Percentiles rank a stretch among this genome's conserved stretches.
phyloP scores from a whole-genome alignment of 2,888 invertebrate species.

The Drosophila robusta region DNA sequence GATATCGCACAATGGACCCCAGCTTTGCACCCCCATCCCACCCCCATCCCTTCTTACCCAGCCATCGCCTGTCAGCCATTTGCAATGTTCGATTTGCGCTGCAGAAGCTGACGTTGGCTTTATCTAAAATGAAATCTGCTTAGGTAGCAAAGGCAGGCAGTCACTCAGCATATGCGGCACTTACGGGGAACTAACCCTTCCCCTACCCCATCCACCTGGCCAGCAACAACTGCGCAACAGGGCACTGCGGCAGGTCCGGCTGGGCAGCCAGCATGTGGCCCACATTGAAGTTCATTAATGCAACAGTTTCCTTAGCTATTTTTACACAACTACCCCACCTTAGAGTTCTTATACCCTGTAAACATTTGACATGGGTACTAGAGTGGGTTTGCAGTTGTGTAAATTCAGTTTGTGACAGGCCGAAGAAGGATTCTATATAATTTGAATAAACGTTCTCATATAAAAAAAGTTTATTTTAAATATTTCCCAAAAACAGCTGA shows the following conservation, averaged over 20 bases:
- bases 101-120: slow-evolving; percentile 66
- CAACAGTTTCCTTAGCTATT: slow-evolving; percentile 53
- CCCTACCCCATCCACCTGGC: background rate
- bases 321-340: slow-evolving; percentile 17
- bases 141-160: slow-evolving; percentile 55
- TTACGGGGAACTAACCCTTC: background rate
- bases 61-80: slow-evolving; percentile 52
- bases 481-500: too few species aligned
- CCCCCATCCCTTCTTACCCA: background rate
- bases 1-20: slow-evolving; percentile 30
- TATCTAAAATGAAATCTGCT: slow-evolving; percentile 79
- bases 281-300: slow-evolving; percentile 65
- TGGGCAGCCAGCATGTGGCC: slow-evolving; percentile 50
- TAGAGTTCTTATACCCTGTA: slow-evolving; percentile 8
- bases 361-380: background rate
- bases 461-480: too few species aligned
- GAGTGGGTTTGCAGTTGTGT: background rate
- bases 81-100: slow-evolving; percentile 59
- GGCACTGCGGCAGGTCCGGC: slow-evolving; percentile 25
- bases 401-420: background rate
- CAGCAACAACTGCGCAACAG: background rate
- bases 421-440: too few species aligned
- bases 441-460: too few species aligned
- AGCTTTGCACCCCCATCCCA: background rate
- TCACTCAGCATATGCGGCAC: slow-evolving; percentile 28